These are phyloP conservation scores for Buphagus erythrorhynchus DNA, from an alignment of 2,797 vertebrate genomes.

Conservation along the genomic window DNA sequence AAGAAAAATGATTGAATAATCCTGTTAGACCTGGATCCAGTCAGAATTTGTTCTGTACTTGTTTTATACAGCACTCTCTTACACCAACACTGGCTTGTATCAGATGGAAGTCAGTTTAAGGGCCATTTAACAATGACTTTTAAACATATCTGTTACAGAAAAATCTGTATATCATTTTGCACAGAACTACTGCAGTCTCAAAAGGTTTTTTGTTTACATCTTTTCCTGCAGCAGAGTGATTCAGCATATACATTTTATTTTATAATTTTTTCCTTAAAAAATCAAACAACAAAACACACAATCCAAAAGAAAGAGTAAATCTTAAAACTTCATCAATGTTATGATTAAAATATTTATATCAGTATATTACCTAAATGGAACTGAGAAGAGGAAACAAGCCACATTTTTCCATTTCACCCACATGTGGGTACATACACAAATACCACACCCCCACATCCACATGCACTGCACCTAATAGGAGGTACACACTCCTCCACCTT, in stretches of 20 bases:
- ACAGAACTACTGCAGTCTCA: not conserved
- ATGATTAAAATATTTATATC: not conserved
- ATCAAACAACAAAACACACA: not conserved
- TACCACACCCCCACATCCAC: not conserved
- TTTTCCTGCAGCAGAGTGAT: not conserved
- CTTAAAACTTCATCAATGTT: not conserved
- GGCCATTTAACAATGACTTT: not conserved
- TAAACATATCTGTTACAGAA: not conserved
- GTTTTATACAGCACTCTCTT: not conserved
- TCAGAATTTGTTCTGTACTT: not conserved
- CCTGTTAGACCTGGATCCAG: not conserved
- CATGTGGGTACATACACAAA: not conserved
- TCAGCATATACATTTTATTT: not conserved
- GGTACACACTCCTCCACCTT: conserved; percentile 13
- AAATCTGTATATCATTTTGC: not conserved
- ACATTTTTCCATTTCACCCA: not conserved
- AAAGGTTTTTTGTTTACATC: not conserved
- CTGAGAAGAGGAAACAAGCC: not conserved
- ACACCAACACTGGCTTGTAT: not conserved
- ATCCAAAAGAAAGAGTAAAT: not conserved
- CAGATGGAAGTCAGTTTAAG: not conserved
- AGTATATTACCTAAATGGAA: not conserved
- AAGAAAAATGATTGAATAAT: not conserved
- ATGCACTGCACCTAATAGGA: not conserved
- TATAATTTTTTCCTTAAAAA: not conserved